Conservation (phyloP, 1,140 invertebrate species). For the Drosophila lacteicornis region DNA sequence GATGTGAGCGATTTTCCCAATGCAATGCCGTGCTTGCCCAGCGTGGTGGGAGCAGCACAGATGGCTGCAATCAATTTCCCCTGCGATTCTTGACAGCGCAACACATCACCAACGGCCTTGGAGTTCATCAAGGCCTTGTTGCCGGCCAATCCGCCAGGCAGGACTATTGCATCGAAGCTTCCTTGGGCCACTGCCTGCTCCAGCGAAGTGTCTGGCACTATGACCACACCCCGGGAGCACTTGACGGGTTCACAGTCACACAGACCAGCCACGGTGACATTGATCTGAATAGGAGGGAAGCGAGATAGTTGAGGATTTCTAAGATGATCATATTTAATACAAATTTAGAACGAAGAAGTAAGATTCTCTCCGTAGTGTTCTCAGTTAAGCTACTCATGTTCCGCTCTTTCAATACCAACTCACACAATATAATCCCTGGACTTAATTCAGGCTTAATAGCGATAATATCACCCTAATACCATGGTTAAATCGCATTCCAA, state of each 20-base stretch:
- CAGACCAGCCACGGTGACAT: slow-evolving; percentile 94
- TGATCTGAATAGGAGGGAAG: slow-evolving; percentile 86
- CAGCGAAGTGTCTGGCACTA: slow-evolving; percentile 93
- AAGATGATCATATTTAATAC: too few species aligned
- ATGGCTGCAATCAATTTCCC: slow-evolving; percentile 94
- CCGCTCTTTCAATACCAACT: too few species aligned
- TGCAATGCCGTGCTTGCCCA: slow-evolving; percentile 94
- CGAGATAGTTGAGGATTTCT: neutral
- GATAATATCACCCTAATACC: neutral
- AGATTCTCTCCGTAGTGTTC: too few species aligned
- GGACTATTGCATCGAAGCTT: slow-evolving; percentile 88
- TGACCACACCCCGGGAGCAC: slow-evolving; percentile 92
- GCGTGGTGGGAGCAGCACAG: slow-evolving; percentile 95
- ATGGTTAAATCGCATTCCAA: neutral
- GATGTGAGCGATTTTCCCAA: slow-evolving; percentile 94
- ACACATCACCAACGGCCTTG: slow-evolving; percentile 89
- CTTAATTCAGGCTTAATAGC: neutral
- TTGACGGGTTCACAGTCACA: slow-evolving; percentile 88
- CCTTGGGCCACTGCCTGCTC: slow-evolving; percentile 85
- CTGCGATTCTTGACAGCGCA: slow-evolving; percentile 92
- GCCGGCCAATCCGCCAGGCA: slow-evolving; percentile 96
- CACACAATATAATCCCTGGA: too few species aligned
- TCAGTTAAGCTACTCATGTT: too few species aligned
- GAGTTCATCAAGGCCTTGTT: slow-evolving; percentile 92
- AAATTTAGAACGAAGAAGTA: neutral